phyloP scores from a whole-genome alignment of 2,113 vertebrate genomes.

The Bubalus kerabau region DNA sequence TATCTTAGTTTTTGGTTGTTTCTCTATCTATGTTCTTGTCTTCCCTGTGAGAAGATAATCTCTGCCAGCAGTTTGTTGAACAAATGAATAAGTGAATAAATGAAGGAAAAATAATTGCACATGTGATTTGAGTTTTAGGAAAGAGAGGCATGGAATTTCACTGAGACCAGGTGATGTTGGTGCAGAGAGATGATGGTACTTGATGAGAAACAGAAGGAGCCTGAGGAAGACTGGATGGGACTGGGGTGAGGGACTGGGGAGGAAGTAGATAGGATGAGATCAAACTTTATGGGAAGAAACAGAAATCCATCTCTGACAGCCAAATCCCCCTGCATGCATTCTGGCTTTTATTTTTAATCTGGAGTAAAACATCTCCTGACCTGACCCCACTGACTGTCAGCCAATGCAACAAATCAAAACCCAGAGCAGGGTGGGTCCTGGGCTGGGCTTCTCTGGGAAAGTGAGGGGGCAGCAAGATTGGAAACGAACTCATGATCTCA shows the following conservation, averaged over 20 bases:
- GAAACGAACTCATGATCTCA: conserved; percentile 29
- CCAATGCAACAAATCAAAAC: background rate
- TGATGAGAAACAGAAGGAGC: background rate
- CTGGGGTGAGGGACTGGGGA: background rate
- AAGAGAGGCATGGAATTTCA: background rate
- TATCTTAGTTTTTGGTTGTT: background rate
- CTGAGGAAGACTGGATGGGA: background rate
- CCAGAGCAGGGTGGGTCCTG: background rate
- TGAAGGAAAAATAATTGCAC: background rate
- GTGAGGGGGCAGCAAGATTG: background rate
- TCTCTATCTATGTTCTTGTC: background rate
- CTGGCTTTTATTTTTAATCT: background rate
- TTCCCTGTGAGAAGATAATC: background rate
- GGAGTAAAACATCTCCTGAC: background rate
- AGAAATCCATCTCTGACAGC: background rate
- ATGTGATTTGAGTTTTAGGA: background rate
- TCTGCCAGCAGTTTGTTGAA: background rate
- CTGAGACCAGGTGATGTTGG: background rate
- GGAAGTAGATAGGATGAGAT: background rate
- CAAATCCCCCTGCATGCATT: background rate
- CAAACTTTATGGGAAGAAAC: background rate
- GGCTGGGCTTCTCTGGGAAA: conserved; percentile 34
- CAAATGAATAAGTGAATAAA: background rate
- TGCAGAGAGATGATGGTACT: rapidly evolving
- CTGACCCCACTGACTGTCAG: conserved; percentile 4